A percentile compares a stretch with the other conserved stretches of the same genome.
These are phyloP conservation scores for Lathronympha strigana DNA, from an alignment of 2,888 invertebrate genomes.

Conservation along the genomic window DNA sequence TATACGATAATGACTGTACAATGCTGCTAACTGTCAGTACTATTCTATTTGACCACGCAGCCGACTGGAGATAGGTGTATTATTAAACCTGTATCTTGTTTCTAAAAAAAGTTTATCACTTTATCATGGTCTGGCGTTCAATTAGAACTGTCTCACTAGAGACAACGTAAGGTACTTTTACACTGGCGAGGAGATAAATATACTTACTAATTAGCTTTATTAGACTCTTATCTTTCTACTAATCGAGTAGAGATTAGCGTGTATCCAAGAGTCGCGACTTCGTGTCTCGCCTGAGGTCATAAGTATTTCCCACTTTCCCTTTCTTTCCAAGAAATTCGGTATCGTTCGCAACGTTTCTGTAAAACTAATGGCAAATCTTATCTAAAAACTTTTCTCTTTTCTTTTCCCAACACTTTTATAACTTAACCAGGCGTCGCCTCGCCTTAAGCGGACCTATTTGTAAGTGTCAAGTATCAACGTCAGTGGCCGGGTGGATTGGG, in stretches of 20 bases:
- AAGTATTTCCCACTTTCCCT: too few relatives aligned
- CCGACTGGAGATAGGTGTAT: too few relatives aligned
- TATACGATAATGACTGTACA: too few relatives aligned
- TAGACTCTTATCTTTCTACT: too few relatives aligned
- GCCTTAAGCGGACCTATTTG: constrained; percentile 24
- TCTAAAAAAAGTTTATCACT: constrained; percentile 11
- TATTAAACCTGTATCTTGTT: neutral
- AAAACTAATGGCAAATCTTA: neutral
- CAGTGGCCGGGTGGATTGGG: constrained; percentile 15
- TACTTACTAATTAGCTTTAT: too few relatives aligned
- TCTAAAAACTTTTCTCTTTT: neutral
- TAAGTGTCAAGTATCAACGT: constrained; percentile 31
- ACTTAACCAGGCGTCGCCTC: constrained; percentile 4
- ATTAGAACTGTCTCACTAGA: constrained; percentile 17
- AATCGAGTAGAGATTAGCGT: too few relatives aligned
- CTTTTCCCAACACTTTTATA: neutral
- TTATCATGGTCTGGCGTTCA: constrained; percentile 30
- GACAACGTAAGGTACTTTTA: neutral
- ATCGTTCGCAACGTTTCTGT: too few relatives aligned
- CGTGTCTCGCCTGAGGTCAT: too few relatives aligned
- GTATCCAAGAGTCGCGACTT: too few relatives aligned
- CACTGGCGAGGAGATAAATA: neutral
- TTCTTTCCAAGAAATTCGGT: too few relatives aligned
- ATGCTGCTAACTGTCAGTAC: too few relatives aligned
- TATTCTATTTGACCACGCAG: too few relatives aligned